A percentile compares a stretch with the other conserved stretches of the same genome.
phyloP scores from a whole-genome alignment of 2,888 invertebrate genomes.

The Heliconius ethilla region DNA sequence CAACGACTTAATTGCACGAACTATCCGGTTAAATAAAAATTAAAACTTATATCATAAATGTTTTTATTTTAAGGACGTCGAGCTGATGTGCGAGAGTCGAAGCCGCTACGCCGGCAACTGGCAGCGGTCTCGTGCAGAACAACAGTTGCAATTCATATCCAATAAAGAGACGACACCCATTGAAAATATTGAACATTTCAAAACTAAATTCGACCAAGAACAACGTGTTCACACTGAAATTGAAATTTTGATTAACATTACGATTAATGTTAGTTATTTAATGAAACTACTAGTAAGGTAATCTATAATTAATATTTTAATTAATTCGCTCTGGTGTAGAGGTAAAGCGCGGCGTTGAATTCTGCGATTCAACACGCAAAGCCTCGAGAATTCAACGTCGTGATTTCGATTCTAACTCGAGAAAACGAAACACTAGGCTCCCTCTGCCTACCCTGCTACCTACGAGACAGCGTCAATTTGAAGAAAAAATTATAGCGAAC shows the following conservation, averaged over 20 bases:
- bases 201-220: slow-evolving; percentile 58
- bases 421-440: too few species aligned
- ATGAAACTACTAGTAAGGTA: not conserved
- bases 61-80: slow-evolving; percentile 51
- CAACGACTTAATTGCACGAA: too few species aligned
- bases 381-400: too few species aligned
- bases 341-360: too few species aligned
- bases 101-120: slow-evolving; percentile 61
- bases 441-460: too few species aligned
- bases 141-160: slow-evolving; percentile 53
- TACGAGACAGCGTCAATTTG: too few species aligned
- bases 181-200: slow-evolving; percentile 52
- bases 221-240: slow-evolving; percentile 64
- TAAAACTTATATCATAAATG: not conserved
- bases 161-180: slow-evolving; percentile 50
- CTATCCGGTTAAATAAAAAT: too few species aligned
- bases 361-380: too few species aligned
- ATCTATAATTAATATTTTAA: too few species aligned
- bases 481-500: too few species aligned
- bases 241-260: slow-evolving; percentile 56
- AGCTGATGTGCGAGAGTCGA: slow-evolving; percentile 51
- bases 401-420: too few species aligned
- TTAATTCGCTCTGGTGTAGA: too few species aligned
- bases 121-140: slow-evolving; percentile 65
- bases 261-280: slow-evolving; percentile 56